Conservation (phyloP, 1,140 invertebrate genomes). For the Planococcus citri region DNA sequence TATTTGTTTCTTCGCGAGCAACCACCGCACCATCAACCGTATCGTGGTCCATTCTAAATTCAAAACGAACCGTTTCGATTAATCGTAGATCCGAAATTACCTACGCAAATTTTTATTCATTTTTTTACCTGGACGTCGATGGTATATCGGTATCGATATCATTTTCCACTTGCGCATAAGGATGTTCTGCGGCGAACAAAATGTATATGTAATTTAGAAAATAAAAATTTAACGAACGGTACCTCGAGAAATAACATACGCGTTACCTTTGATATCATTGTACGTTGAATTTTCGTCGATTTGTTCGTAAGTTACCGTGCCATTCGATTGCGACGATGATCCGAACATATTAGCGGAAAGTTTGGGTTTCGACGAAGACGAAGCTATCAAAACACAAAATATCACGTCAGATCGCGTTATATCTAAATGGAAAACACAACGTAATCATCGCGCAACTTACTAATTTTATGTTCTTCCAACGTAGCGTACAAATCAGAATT, state of each 20-base stretch:
- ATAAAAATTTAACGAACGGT: neutral
- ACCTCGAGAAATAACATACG: too few relatives aligned
- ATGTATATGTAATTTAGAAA: neutral
- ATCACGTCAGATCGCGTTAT: too few relatives aligned
- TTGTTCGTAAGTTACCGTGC: neutral
- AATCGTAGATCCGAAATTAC: too few relatives aligned
- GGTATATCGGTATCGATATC: neutral
- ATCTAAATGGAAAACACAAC: too few relatives aligned
- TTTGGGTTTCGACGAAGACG: constrained; percentile 2
- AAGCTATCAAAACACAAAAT: neutral
- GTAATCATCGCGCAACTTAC: neutral
- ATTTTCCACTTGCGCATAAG: constrained; percentile 23
- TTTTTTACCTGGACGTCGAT: neutral
- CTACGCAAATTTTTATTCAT: too few relatives aligned
- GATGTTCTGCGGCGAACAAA: constrained; percentile 18
- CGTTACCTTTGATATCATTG: constrained; percentile 21
- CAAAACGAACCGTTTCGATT: too few relatives aligned
- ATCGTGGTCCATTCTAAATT: neutral
- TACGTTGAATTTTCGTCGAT: neutral
- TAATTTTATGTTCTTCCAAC: constrained; percentile 32
- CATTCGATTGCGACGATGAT: neutral
- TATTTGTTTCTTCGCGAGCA: neutral
- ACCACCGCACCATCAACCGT: neutral
- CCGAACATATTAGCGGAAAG: neutral
- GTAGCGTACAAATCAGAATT: constrained; percentile 35